These are phyloP conservation scores for Galago senegalensis DNA, from an alignment of 2,797 vertebrate genomes.

Conservation along the genomic window DNA sequence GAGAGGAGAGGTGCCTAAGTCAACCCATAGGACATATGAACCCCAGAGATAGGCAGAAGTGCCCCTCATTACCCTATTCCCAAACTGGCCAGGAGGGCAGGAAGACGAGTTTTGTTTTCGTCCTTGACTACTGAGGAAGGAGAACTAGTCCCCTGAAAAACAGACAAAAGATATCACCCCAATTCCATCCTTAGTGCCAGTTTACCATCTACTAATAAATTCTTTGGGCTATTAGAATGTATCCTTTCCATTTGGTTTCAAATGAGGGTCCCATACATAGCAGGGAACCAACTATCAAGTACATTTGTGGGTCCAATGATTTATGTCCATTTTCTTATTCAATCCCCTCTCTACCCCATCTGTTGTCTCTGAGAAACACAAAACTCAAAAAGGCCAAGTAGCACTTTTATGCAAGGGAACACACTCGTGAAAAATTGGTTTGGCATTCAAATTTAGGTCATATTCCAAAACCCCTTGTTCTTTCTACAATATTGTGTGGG, in stretches of 20 bases:
- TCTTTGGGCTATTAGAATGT: neutral
- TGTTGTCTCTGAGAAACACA: conserved; percentile 44
- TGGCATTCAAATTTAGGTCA: conserved; percentile 51
- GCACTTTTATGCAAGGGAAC: conserved; percentile 9
- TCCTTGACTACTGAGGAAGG: neutral
- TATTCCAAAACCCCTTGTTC: conserved; percentile 51
- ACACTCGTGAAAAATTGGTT: neutral
- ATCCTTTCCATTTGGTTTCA: neutral
- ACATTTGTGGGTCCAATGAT: neutral
- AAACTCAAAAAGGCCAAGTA: conserved; percentile 53
- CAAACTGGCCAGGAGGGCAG: neutral
- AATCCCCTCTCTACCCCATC: neutral
- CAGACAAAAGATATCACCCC: neutral
- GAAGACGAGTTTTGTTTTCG: neutral
- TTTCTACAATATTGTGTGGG: neutral
- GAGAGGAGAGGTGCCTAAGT: neutral
- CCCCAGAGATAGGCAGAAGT: neutral
- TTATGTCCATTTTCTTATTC: conserved; percentile 1
- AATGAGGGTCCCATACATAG: neutral
- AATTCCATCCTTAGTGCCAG: neutral
- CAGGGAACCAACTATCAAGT: neutral
- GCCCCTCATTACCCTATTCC: neutral
- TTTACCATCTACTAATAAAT: neutral
- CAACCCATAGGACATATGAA: neutral
- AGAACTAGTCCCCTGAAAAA: neutral